phyloP scores from a whole-genome alignment of 2,888 invertebrate species.

The Metellina segmentata region DNA sequence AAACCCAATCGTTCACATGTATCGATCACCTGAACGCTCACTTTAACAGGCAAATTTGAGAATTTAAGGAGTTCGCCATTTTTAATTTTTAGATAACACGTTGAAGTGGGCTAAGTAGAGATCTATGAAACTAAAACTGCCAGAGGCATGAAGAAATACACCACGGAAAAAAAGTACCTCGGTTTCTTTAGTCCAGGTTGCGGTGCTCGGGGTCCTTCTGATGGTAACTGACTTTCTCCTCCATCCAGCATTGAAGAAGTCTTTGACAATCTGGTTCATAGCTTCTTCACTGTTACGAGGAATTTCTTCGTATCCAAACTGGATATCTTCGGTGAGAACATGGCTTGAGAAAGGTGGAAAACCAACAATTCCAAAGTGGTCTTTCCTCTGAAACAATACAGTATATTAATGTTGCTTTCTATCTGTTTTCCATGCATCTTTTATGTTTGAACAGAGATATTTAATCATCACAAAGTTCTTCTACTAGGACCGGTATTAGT shows the following conservation, averaged over 20 bases:
- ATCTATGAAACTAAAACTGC: too few relatives aligned
- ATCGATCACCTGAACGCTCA: too few relatives aligned
- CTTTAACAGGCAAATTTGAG: too few relatives aligned
- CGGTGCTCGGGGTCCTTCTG: background rate
- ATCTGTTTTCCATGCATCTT: background rate
- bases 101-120: too few relatives aligned
- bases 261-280: background rate
- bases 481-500: too few relatives aligned
- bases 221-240: conserved; percentile 40
- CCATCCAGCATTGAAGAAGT: conserved; percentile 69
- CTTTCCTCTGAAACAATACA: background rate
- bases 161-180: conserved; percentile 8
- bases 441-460: background rate
- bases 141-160: too few relatives aligned
- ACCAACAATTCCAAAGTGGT: conserved; percentile 1
- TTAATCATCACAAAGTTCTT: background rate
- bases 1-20: too few relatives aligned
- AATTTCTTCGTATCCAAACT: background rate
- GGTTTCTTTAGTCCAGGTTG: background rate
- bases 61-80: too few relatives aligned
- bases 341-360: conserved; percentile 21
- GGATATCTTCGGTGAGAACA: conserved; percentile 50
- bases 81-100: too few relatives aligned
- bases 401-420: too few relatives aligned
- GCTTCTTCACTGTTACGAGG: conserved; percentile 21